phyloP scores from a whole-genome alignment of 2,797 vertebrate genomes.

The Pachyuromys duprasi region DNA sequence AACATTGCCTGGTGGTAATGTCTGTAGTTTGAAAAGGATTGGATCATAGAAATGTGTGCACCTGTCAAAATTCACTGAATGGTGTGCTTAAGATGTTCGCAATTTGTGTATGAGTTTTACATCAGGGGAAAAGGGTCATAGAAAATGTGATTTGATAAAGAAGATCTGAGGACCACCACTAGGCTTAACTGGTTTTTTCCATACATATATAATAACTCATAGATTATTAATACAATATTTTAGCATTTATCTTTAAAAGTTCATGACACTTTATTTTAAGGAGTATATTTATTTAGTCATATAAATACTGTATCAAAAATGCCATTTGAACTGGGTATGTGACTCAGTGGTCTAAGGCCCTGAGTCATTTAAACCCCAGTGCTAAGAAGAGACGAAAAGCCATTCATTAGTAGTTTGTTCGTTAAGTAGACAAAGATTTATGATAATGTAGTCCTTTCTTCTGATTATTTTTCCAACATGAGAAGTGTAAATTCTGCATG shows the following conservation, averaged over 20 bases:
- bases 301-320: not conserved
- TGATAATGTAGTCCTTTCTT: not conserved
- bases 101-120: not conserved
- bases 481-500: not conserved
- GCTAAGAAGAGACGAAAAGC: not conserved
- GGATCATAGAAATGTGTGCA: not conserved
- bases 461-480: not conserved
- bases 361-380: not conserved
- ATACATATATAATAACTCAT: not conserved
- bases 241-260: not conserved
- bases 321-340: not conserved
- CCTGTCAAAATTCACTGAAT: not conserved
- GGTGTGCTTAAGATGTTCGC: not conserved
- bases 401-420: not conserved
- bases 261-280: not conserved
- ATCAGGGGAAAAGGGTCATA: not conserved
- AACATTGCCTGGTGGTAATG: not conserved
- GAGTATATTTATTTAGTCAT: not conserved
- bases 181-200: not conserved
- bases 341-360: not conserved
- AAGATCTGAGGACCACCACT: not conserved
- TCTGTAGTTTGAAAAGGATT: not conserved
- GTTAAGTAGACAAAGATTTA: not conserved
- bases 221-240: not conserved
- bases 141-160: not conserved